Conservation (phyloP, 2,797 vertebrate species). For the Linurgus olivaceus region DNA sequence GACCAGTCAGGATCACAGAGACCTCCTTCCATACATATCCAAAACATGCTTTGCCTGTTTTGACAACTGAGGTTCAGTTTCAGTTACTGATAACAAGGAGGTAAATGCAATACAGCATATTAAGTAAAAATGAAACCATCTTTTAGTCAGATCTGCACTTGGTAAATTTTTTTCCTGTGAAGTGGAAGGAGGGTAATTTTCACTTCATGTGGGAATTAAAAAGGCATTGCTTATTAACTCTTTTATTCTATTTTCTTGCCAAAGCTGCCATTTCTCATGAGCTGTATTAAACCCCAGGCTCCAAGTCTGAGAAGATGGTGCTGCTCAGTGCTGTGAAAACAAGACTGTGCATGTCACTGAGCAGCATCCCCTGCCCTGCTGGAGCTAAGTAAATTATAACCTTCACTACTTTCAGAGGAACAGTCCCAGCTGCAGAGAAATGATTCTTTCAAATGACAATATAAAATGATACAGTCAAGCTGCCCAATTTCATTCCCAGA, state of each 20-base stretch:
- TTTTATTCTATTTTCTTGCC: not conserved
- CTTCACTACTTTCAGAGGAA: constrained; percentile 37
- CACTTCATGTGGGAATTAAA: not conserved
- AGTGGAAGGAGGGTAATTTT: constrained; percentile 12
- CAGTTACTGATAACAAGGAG: not conserved
- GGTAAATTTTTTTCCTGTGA: not conserved
- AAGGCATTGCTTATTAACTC: constrained; percentile 1
- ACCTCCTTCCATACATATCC: fast-evolving
- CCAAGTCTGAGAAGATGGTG: not conserved
- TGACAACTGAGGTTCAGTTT: not conserved
- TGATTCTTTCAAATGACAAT: constrained; percentile 52
- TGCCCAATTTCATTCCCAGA: constrained; percentile 35
- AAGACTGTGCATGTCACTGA: not conserved
- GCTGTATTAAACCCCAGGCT: constrained; percentile 17
- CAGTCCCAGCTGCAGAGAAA: constrained; percentile 54
- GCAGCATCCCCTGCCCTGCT: constrained; percentile 36
- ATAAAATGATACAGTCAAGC: constrained; percentile 54
- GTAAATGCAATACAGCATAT: not conserved
- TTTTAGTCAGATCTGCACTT: not conserved
- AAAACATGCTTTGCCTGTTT: not conserved
- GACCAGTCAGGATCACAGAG: not conserved
- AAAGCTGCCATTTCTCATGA: constrained; percentile 23
- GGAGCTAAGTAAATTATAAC: constrained; percentile 62
- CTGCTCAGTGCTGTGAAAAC: constrained; percentile 1
- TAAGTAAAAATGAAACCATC: not conserved